Base-by-base conservation (phyloP, 2,888 invertebrate genomes). In the Stenolophus ochropezus region DNA sequence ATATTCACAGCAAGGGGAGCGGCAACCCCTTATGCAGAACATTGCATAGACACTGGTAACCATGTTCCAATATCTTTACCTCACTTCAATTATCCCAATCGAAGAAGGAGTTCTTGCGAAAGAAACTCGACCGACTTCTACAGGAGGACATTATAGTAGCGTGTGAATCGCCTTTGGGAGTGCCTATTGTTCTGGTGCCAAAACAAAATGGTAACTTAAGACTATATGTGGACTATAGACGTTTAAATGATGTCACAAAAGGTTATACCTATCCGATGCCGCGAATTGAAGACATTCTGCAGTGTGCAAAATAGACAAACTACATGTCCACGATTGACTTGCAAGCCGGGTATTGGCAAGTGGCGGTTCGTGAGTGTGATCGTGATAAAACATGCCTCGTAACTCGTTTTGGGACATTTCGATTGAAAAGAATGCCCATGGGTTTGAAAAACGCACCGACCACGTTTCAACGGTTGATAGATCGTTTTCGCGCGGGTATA, bases 381-480 rank as follows among this genome's bases (percentile, higher is more conserved):
- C 3, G 61, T 6, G 20, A 61, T 18, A 77, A 77, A 11, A 77
- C 77, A 2, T 56, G 58, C 33, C 27, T 65, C 16, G 27, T 25
- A n/a, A 65, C 27, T 14, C n/a, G 2, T 5, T 25, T 77, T 23
- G 51, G 27, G 14, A 75, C 27, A 27, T 77, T 58, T 14, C 16
- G 77, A 33, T 77, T 25, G 6, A 58, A 58, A n/a, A 53, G 77
- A 25, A 77, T 77, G 77, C 11, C 77, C n/a, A 33, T 77, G 14
- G 61, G 77, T 1, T 8, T 58, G 4, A 16, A 58, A 1, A 58
- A 77, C 56, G 18, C 77, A 1, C 42, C 42, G 8, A 18, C 56
- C 8, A 56, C 21, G 1, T 56, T 56, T 20, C 21, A 56, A 56
- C 56, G 56, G 1, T 21, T 56, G 21, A 58, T 65, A 2, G 65